Conservation (phyloP, 30 jellyfish, hydroid and myxozoan species). For the Mastigias papua region DNA sequence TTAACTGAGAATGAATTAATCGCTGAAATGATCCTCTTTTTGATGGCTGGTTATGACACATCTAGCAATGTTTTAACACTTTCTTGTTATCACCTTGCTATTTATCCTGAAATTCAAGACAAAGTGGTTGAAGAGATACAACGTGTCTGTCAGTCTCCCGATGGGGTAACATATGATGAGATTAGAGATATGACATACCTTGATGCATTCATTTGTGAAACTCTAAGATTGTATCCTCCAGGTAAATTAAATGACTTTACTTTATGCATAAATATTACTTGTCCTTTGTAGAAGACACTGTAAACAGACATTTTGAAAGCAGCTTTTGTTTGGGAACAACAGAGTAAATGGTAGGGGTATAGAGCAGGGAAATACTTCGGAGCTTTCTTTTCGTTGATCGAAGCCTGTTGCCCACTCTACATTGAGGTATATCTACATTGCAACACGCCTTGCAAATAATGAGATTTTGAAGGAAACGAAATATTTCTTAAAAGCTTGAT, state of each 20-base stretch:
- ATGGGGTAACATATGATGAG: slow-evolving; percentile 54
- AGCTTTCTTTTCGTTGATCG: too few species aligned
- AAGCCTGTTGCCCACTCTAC: too few species aligned
- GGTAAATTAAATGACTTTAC: slow-evolving; percentile 12
- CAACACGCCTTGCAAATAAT: too few species aligned
- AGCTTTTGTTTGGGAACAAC: not conserved
- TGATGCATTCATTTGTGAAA: slow-evolving; percentile 77
- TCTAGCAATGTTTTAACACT: slow-evolving; percentile 56
- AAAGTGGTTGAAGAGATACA: slow-evolving; percentile 47
- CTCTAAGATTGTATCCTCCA: slow-evolving; percentile 74
- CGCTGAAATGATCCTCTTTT: slow-evolving; percentile 64
- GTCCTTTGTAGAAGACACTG: not conserved
- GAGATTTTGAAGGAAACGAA: too few species aligned
- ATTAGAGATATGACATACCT: slow-evolving; percentile 61
- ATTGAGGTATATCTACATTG: too few species aligned
- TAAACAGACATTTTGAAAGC: not conserved
- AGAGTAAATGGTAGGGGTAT: too few species aligned
- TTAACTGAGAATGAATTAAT: slow-evolving; percentile 68
- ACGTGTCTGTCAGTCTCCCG: slow-evolving; percentile 42
- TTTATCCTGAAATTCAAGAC: slow-evolving; percentile 73
- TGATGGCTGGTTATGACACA: slow-evolving; percentile 81
- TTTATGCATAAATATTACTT: not conserved
- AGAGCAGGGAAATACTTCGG: too few species aligned
- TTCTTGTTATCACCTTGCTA: slow-evolving; percentile 59
- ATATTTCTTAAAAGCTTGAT: too few species aligned